A percentile compares a stretch with the other conserved stretches of the same genome.
These are phyloP conservation scores for Rafetus swinhoei DNA, from an alignment of 2,113 vertebrate genomes.

Conservation along the genomic window DNA sequence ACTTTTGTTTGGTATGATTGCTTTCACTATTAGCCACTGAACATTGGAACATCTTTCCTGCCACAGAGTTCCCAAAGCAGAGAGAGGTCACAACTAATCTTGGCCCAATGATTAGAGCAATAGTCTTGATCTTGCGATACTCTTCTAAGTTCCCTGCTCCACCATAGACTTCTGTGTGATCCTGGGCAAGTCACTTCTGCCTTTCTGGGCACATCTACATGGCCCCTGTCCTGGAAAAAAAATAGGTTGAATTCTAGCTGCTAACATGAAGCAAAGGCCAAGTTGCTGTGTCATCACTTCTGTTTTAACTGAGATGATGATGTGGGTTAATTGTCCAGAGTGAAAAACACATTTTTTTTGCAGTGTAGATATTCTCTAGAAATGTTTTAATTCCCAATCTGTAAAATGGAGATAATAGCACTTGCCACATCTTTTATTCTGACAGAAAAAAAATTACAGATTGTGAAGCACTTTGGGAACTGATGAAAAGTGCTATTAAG, in stretches of 20 bases:
- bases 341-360: not conserved
- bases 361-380: not conserved
- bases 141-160: not conserved
- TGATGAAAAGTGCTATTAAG: too few species aligned
- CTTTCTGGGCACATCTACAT: not conserved
- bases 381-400: too few species aligned
- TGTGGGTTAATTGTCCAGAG: not conserved
- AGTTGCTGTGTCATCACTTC: not conserved
- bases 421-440: not conserved
- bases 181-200: not conserved
- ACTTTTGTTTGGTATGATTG: not conserved
- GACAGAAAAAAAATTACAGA: not conserved
- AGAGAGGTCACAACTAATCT: not conserved
- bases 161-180: not conserved
- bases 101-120: not conserved
- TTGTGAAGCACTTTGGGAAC: not conserved
- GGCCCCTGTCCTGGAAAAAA: not conserved
- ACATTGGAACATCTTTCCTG: too few species aligned
- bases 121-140: not conserved
- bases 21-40: not conserved
- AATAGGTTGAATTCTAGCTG: not conserved
- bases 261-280: not conserved
- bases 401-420: not conserved
- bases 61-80: too few species aligned
- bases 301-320: not conserved